Evolutionary conservation across 2,888 invertebrate species (phyloP).

Genomic region (Leucophenga montana): DNA sequence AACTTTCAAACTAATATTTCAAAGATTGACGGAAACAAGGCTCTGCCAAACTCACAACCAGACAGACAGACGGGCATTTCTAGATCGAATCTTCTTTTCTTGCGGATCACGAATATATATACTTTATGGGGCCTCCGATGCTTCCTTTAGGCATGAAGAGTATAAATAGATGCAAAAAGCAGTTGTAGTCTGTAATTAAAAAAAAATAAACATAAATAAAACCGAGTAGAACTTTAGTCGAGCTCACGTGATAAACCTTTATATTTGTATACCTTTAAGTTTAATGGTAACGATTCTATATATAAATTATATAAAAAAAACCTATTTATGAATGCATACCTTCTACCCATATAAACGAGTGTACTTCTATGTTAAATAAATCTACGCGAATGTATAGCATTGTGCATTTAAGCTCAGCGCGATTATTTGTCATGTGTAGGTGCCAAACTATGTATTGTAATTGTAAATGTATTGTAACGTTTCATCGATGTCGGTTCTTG

Average conservation of each 20-base stretch:
- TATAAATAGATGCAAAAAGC: constrained; percentile 31
- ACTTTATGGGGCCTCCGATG: too few species aligned
- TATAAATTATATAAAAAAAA: constrained; percentile 1
- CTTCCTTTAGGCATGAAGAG: too few species aligned
- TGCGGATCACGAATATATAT: too few species aligned
- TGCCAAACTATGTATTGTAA: not conserved
- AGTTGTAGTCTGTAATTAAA: constrained; percentile 39
- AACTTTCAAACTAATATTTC: too few species aligned
- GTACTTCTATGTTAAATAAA: not conserved
- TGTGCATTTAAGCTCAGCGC: not conserved
- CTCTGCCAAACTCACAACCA: too few species aligned
- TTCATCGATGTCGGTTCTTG: not conserved
- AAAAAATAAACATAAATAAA: constrained; percentile 38
- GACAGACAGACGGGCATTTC: too few species aligned
- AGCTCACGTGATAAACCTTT: constrained; percentile 29
- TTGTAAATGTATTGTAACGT: constrained; percentile 10
- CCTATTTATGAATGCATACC: not conserved
- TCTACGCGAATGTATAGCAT: not conserved
- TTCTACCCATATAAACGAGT: not conserved
- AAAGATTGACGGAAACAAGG: too few species aligned
- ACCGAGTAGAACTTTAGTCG: constrained; percentile 22
- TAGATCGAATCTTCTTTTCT: too few species aligned
- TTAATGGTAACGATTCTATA: not conserved
- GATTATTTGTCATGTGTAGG: not conserved
- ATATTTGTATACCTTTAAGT: constrained; percentile 14